Conservation (phyloP, 2,113 vertebrate genomes). For the Gallinago jamesoni region DNA sequence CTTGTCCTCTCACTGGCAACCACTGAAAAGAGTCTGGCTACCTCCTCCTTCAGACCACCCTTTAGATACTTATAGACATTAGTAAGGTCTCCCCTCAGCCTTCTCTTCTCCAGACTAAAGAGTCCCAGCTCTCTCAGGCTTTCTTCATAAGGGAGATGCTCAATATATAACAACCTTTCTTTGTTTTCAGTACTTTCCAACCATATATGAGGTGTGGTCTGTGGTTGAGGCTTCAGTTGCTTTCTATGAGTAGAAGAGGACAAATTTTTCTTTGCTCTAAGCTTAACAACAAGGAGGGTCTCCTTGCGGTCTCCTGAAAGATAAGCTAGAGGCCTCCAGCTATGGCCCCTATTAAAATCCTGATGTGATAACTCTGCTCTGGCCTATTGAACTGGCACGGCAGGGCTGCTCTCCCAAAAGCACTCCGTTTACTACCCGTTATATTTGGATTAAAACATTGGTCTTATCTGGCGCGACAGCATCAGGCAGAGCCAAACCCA, state of each 20-base stretch:
- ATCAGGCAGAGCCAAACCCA: neutral
- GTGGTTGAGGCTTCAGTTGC: neutral
- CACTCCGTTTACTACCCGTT: neutral
- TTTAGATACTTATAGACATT: no score
- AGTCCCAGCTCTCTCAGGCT: no score
- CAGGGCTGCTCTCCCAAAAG: neutral
- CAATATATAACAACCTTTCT: neutral
- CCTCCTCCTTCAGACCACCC: no score
- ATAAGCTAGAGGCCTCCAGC: neutral
- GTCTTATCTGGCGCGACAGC: neutral
- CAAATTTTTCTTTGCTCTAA: neutral
- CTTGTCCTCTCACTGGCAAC: no score
- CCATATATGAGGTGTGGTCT: neutral
- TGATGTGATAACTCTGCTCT: neutral
- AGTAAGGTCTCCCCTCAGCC: no score
- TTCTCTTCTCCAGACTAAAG: no score
- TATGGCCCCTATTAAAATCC: neutral
- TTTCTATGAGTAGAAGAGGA: neutral
- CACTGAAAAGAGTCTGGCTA: no score
- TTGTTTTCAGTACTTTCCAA: neutral
- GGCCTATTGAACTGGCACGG: neutral
- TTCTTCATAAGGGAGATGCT: no score
- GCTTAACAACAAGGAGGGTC: neutral
- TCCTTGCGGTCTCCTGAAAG: neutral
- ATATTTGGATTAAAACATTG: constrained; percentile 37